A percentile compares a stretch with the other conserved stretches of the same genome.
These are phyloP conservation scores for Beris chalybata DNA, from an alignment of 2,888 invertebrate genomes.

Conservation along the genomic window DNA sequence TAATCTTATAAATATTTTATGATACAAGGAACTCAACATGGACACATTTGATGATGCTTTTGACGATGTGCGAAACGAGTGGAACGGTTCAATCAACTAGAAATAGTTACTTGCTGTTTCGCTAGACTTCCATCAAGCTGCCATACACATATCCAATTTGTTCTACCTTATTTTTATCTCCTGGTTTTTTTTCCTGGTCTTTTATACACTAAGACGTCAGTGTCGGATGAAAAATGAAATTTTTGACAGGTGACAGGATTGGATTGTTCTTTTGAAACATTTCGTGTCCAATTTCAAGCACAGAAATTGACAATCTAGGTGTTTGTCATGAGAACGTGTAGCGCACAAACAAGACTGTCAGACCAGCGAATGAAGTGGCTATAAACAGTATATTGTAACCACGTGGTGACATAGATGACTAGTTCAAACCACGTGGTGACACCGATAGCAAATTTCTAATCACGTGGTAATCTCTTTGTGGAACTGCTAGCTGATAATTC, in stretches of 20 bases:
- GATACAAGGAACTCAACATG: constrained; percentile 15
- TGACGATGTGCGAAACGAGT: constrained; percentile 4
- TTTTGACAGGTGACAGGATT: constrained; percentile 14
- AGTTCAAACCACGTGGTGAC: too few relatives aligned
- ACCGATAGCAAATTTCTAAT: too few relatives aligned
- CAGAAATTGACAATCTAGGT: too few relatives aligned
- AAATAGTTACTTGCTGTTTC: constrained; percentile 3
- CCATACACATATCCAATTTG: neutral
- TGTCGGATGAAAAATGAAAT: constrained; percentile 12
- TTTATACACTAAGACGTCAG: constrained; percentile 6
- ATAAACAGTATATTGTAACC: too few relatives aligned
- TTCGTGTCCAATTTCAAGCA: too few relatives aligned
- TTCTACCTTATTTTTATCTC: neutral
- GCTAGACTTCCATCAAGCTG: neutral
- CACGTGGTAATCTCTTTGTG: too few relatives aligned
- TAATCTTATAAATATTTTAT: constrained; percentile 26
- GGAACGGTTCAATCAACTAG: constrained; percentile 22
- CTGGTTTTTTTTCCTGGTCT: too few relatives aligned
- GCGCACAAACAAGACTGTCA: too few relatives aligned
- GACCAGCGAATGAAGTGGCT: too few relatives aligned
- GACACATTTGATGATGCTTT: constrained; percentile 18
- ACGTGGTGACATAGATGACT: too few relatives aligned
- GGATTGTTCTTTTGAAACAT: neutral
- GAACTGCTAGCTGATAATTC: too few relatives aligned
- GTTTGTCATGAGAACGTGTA: too few relatives aligned